These are phyloP conservation scores for Doryteuthis pealeii DNA, from an alignment of 1,140 invertebrate species.

Conservation along the genomic window DNA sequence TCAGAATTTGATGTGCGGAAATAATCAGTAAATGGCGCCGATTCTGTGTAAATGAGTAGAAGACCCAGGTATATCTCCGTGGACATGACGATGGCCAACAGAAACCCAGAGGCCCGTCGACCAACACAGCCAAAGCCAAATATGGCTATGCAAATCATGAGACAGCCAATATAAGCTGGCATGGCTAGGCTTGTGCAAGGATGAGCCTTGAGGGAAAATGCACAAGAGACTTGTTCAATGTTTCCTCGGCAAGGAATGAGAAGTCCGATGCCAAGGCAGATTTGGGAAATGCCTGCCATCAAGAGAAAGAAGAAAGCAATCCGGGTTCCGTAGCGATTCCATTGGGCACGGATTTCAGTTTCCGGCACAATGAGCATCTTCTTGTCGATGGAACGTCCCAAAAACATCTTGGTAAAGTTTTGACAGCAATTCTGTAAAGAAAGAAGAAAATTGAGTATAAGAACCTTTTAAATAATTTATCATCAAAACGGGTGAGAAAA, in stretches of 20 bases:
- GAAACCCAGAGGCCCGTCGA: constrained; percentile 18
- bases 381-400: too few relatives aligned
- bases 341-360: not conserved
- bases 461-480: too few relatives aligned
- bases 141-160: constrained; percentile 25
- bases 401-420: too few relatives aligned
- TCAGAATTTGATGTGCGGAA: not conserved
- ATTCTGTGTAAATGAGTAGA: not conserved
- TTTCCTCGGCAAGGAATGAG: not conserved
- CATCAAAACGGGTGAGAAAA: too few relatives aligned
- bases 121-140: constrained; percentile 35
- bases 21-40: not conserved
- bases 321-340: not conserved
- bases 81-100: constrained; percentile 23
- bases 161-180: constrained; percentile 28
- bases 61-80: constrained; percentile 17
- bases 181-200: constrained; percentile 28
- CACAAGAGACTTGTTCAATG: not conserved
- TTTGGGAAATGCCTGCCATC: not conserved
- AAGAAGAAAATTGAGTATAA: not conserved
- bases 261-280: not conserved
- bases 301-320: not conserved
- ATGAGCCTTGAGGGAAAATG: not conserved
- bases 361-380: too few relatives aligned
- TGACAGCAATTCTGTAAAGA: not conserved